These are phyloP conservation scores for Temnothorax nylanderi DNA, from an alignment of 1,140 invertebrate genomes.

Conservation along the genomic window DNA sequence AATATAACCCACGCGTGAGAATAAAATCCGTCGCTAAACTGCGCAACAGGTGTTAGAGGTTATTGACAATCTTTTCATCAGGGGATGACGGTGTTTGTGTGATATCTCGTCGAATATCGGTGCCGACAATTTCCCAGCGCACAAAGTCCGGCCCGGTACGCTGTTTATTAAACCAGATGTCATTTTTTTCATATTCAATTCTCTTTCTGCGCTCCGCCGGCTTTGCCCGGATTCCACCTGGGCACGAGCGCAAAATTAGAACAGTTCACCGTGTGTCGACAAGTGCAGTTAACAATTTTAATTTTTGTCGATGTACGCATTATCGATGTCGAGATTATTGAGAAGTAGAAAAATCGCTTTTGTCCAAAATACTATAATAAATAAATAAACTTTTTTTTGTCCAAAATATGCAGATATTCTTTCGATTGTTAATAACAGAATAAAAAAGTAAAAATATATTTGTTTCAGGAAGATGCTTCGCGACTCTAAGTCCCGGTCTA, in stretches of 20 bases:
- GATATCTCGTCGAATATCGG: constrained; percentile 73
- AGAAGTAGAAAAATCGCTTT: background rate
- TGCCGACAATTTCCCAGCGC: constrained; percentile 40
- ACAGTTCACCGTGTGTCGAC: background rate
- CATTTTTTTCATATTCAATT: constrained; percentile 57
- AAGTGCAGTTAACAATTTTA: constrained; percentile 20
- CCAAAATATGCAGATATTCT: background rate
- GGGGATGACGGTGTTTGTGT: constrained; percentile 74
- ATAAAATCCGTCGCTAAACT: constrained; percentile 83
- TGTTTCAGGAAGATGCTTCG: background rate
- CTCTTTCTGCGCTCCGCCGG: constrained; percentile 8
- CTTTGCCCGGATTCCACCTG: background rate
- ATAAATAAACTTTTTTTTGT: no score
- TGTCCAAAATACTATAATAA: background rate
- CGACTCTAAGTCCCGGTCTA: no score
- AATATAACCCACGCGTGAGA: constrained; percentile 77
- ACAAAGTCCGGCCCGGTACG: constrained; percentile 33
- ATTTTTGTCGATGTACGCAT: background rate
- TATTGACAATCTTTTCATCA: constrained; percentile 78
- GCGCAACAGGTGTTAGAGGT: constrained; percentile 82
- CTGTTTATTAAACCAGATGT: constrained; percentile 59
- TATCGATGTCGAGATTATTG: background rate
- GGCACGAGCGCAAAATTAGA: constrained; percentile 21
- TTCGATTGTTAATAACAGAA: background rate
- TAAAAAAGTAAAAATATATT: background rate